Conservation (phyloP, 2,888 invertebrate genomes). For the Stenoptilia bipunctidactyla region DNA sequence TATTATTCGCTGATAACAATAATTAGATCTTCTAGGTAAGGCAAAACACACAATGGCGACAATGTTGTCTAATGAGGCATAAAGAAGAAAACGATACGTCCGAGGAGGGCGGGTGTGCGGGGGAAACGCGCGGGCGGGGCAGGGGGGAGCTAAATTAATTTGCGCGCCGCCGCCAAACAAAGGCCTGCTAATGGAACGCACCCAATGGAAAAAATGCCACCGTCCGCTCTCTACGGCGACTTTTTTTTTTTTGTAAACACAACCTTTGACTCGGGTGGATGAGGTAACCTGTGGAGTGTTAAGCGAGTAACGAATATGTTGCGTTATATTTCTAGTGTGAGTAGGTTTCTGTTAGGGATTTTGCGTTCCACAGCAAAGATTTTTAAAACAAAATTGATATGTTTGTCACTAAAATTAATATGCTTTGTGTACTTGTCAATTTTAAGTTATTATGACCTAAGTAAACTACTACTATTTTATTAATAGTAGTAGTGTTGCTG, state of each 20-base stretch:
- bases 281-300: too few relatives aligned
- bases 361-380: too few relatives aligned
- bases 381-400: too few relatives aligned
- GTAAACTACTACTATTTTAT: too few relatives aligned
- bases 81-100: conserved; percentile 72
- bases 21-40: conserved; percentile 60
- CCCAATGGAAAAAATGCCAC: conserved; percentile 72
- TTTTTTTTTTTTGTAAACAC: conserved; percentile 63
- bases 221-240: conserved; percentile 68
- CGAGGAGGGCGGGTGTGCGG: conserved; percentile 47
- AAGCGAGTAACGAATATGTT: too few relatives aligned
- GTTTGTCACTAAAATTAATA: too few relatives aligned
- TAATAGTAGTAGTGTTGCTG: too few relatives aligned
- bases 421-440: too few relatives aligned
- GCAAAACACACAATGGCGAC: conserved; percentile 67
- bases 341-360: too few relatives aligned
- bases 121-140: conserved; percentile 55
- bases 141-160: conserved; percentile 72
- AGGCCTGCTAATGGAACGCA: conserved; percentile 72
- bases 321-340: too few relatives aligned
- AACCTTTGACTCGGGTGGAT: conserved; percentile 64
- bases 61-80: conserved; percentile 70
- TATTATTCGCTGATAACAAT: conserved; percentile 39
- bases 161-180: conserved; percentile 72
- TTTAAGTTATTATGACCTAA: too few relatives aligned